Evolutionary conservation across 2,888 invertebrate species (phyloP).

Genomic region (Podabrus alpinus): DNA sequence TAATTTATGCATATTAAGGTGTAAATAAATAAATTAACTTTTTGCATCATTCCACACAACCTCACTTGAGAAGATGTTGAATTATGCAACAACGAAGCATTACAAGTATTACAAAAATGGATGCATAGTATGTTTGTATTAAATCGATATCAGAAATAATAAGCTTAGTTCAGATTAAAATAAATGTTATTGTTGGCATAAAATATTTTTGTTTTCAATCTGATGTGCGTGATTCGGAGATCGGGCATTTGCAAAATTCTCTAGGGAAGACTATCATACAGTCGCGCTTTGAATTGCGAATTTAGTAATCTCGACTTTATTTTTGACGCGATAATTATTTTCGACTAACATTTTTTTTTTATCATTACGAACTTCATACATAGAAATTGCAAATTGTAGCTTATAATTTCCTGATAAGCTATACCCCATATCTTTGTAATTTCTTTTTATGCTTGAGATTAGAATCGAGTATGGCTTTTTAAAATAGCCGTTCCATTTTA

Average conservation of each 20-base stretch:
- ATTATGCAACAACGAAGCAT: background rate
- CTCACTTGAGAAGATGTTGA: background rate
- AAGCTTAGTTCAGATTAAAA: conserved; percentile 29
- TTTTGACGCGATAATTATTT: conserved; percentile 38
- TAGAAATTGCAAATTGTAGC: conserved; percentile 6
- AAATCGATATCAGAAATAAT: background rate
- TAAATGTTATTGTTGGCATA: conserved; percentile 30
- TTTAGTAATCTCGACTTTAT: conserved; percentile 39
- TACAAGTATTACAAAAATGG: background rate
- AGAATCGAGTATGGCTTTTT: background rate
- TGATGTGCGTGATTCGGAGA: conserved; percentile 35
- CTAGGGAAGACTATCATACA: conserved; percentile 38
- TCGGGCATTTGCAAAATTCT: conserved; percentile 30
- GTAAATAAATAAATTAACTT: background rate
- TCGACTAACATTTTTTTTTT: conserved; percentile 22
- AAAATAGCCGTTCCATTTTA: background rate
- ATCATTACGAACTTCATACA: conserved; percentile 8
- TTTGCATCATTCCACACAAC: background rate
- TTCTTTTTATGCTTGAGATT: background rate
- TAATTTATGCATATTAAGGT: background rate
- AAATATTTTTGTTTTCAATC: conserved; percentile 36
- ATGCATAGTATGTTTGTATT: background rate
- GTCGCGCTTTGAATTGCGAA: conserved; percentile 37
- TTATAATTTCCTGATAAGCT: background rate
- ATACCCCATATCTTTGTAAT: background rate